Base-by-base conservation (phyloP, 2,888 invertebrate genomes). In the Gerris lacustris region DNA sequence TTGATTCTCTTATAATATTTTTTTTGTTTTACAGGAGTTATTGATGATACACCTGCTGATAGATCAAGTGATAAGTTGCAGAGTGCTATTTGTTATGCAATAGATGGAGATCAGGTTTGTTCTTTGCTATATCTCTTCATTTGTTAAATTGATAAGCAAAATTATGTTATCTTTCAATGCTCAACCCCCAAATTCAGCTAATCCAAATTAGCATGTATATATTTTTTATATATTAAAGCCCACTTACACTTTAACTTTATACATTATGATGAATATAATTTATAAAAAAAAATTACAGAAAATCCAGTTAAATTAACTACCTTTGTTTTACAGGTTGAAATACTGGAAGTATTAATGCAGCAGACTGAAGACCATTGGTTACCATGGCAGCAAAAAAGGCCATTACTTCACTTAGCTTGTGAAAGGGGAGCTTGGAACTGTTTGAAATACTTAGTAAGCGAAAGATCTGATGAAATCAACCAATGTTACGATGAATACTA, bases 401-500 rank as follows among this genome's bases (percentile, higher is more conserved):
- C 88, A 0, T 79, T 88, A 55, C 80, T 88, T 68, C 88, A 88
- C 77, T 84, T 88, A 70, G 88, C 88, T 0, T 88, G 88, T 76
- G 88, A 88, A 77, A 81, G 88, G 47, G 88, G 87, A 18, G 88
- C 89, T 45, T 88, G 88, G 88, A 84, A 85, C 74, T 88, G 88
- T 79, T 87, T 88, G 5, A 86, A 87, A 77, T 86, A 86, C 77
- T 79, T 89, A 72, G 85, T 88, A 7, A 82, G 84, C 5, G 86
- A 87, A 75, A 79, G 88, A 63, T 84, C 86, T 62, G 87, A 88
- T 75, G 88, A 88, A 80, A 87, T 89, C 67, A 87, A 88, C 79
- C 83, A 86, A 73, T 85, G 88, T 71, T 87, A 86, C 79, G 88
- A 89, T 77, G 90, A 89, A 80, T 89, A 89, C 79, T 89, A 87